Conservation (phyloP, 2,888 invertebrate genomes). For the Chloromyia formosa region DNA sequence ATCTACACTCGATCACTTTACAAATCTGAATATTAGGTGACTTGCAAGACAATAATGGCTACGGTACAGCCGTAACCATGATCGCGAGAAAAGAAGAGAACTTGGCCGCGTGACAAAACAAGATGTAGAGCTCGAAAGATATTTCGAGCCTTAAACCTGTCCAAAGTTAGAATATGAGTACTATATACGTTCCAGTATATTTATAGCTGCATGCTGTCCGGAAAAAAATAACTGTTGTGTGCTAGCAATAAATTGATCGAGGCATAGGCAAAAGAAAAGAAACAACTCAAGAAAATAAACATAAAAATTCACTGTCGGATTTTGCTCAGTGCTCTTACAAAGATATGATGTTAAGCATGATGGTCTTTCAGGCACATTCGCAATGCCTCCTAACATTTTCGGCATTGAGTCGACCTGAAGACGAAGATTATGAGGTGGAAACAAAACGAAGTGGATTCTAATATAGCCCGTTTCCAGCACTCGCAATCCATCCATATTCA, state of each 20-base stretch:
- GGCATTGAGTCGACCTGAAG: too few relatives aligned
- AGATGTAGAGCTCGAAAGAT: not conserved
- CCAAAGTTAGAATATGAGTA: constrained; percentile 28
- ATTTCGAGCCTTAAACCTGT: constrained; percentile 32
- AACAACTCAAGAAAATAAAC: not conserved
- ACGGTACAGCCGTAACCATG: not conserved
- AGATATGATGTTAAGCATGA: constrained; percentile 15
- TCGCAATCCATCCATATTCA: too few relatives aligned
- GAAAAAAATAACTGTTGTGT: constrained; percentile 37
- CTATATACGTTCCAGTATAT: not conserved
- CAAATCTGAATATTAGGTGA: constrained; percentile 35
- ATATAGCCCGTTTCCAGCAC: too few relatives aligned
- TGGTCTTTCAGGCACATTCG: constrained; percentile 1
- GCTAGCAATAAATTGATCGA: constrained; percentile 39
- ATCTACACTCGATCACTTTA: constrained; percentile 37
- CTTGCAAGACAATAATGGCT: not conserved
- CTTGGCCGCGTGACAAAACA: not conserved
- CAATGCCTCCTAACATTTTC: too few relatives aligned
- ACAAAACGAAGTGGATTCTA: too few relatives aligned
- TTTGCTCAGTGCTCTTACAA: constrained; percentile 13
- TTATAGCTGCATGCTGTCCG: too few relatives aligned
- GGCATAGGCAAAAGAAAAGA: constrained; percentile 23
- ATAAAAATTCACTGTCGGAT: constrained; percentile 25
- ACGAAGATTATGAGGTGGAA: too few relatives aligned
- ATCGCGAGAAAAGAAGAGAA: too few relatives aligned